phyloP scores from a whole-genome alignment of 2,888 invertebrate species.

The Acronicta psi region DNA sequence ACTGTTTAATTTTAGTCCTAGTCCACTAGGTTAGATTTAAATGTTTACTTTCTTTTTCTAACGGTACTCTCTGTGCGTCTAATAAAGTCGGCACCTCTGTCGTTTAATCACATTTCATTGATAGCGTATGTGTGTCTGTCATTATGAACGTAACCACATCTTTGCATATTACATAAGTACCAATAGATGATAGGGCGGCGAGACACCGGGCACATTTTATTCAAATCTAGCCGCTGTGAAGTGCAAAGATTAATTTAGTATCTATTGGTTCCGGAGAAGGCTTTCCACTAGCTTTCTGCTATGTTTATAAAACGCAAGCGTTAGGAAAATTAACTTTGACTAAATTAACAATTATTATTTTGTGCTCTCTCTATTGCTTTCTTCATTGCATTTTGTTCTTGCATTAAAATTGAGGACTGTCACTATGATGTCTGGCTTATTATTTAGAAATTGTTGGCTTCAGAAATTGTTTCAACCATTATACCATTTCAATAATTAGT shows the following conservation, averaged over 20 bases:
- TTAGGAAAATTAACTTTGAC: conserved; percentile 14
- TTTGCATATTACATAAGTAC: conserved; percentile 71
- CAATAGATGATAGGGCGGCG: conserved; percentile 74
- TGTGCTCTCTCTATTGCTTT: conserved; percentile 1
- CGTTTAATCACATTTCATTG: conserved; percentile 42
- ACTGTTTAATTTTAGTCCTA: no score
- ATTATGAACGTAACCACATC: conserved; percentile 66
- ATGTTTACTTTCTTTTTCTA: not conserved
- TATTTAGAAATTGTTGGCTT: no score
- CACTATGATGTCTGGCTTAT: not conserved
- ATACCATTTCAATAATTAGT: no score
- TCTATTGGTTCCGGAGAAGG: conserved; percentile 7
- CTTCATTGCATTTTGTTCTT: conserved; percentile 8
- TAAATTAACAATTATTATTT: not conserved
- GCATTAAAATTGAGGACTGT: not conserved
- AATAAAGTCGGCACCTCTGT: conserved; percentile 36
- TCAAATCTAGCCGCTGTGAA: conserved; percentile 65
- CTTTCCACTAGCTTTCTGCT: conserved; percentile 40
- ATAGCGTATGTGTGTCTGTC: conserved; percentile 60
- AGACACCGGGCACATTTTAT: conserved; percentile 61
- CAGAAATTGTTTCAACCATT: no score
- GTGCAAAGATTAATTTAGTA: conserved; percentile 35
- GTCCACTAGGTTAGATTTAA: no score
- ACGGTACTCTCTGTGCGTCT: conserved; percentile 1
- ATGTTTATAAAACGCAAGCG: conserved; percentile 17